A percentile compares a stretch with the other conserved stretches of the same genome.
Evolutionary conservation across 1,140 invertebrate species (phyloP).

Genomic region (Drosophila biarmipes): DNA sequence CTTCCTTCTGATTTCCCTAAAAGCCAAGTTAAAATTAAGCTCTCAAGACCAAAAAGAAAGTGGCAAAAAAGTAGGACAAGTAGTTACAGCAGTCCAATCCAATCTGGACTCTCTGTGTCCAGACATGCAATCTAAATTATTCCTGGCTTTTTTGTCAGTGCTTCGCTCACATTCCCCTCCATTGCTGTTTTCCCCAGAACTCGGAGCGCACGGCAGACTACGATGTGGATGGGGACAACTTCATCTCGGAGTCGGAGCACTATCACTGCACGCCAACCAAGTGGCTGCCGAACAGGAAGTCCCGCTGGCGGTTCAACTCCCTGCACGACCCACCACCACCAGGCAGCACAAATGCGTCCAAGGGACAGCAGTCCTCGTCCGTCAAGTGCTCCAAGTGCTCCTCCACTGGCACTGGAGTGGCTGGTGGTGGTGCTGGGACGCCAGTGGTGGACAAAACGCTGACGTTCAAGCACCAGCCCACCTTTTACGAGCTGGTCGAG

Average conservation of each 20-base stretch:
- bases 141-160: background rate
- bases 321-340: constrained; percentile 30
- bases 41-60: background rate
- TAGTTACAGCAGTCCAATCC: background rate
- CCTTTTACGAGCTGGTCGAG: constrained; percentile 80
- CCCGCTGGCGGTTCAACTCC: constrained; percentile 61
- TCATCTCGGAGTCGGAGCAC: constrained; percentile 80
- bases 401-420: constrained; percentile 8
- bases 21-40: background rate
- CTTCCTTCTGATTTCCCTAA: no score
- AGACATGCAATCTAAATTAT: constrained; percentile 1
- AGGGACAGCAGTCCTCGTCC: constrained; percentile 23
- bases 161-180: background rate
- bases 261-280: constrained; percentile 78
- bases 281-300: constrained; percentile 69
- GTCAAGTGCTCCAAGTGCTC: constrained; percentile 39
- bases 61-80: background rate
- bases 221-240: constrained; percentile 75
- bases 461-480: constrained; percentile 71
- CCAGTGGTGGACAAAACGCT: constrained; percentile 46
- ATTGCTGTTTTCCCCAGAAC: constrained; percentile 40
- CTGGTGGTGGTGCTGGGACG: background rate
- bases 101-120: background rate
- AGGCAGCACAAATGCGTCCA: constrained; percentile 13
- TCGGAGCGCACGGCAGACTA: constrained; percentile 76